A percentile compares a stretch with the other conserved stretches of the same genome.
Conservation (phyloP, 2,888 invertebrate species). For the Phyllotreta cruciferae region DNA sequence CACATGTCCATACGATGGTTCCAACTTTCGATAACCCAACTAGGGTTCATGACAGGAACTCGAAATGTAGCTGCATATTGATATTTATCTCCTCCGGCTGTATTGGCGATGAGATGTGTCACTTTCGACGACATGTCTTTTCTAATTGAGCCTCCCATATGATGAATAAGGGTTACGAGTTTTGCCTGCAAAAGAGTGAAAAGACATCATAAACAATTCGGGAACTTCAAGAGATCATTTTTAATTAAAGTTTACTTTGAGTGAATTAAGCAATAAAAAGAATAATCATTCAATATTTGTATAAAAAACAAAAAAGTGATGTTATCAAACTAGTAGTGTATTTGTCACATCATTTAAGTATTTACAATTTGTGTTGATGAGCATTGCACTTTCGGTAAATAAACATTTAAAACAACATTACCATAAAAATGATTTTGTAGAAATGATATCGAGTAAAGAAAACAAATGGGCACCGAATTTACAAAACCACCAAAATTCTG, state of each 20-base stretch:
- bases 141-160: slow-evolving; percentile 95
- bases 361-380: too few relatives aligned
- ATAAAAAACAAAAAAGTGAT: too few relatives aligned
- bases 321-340: too few relatives aligned
- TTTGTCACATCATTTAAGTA: too few relatives aligned
- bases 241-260: neutral
- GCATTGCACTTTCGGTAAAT: too few relatives aligned
- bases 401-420: too few relatives aligned
- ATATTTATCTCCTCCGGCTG: slow-evolving; percentile 91
- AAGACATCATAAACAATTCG: slow-evolving; percentile 12
- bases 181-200: slow-evolving; percentile 69
- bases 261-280: too few relatives aligned
- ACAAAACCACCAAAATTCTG: too few relatives aligned
- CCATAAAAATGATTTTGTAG: too few relatives aligned
- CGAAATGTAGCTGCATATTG: slow-evolving; percentile 91
- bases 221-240: neutral
- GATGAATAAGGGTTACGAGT: slow-evolving; percentile 88
- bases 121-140: slow-evolving; percentile 88
- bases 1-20: slow-evolving; percentile 73
- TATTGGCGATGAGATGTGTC: slow-evolving; percentile 92
- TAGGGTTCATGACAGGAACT: slow-evolving; percentile 84
- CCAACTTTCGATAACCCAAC: slow-evolving; percentile 92
- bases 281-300: too few relatives aligned
- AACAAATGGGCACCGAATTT: too few relatives aligned
- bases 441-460: too few relatives aligned